phyloP scores from a whole-genome alignment of 2,888 invertebrate species.

The Ariolimax columbianus region DNA sequence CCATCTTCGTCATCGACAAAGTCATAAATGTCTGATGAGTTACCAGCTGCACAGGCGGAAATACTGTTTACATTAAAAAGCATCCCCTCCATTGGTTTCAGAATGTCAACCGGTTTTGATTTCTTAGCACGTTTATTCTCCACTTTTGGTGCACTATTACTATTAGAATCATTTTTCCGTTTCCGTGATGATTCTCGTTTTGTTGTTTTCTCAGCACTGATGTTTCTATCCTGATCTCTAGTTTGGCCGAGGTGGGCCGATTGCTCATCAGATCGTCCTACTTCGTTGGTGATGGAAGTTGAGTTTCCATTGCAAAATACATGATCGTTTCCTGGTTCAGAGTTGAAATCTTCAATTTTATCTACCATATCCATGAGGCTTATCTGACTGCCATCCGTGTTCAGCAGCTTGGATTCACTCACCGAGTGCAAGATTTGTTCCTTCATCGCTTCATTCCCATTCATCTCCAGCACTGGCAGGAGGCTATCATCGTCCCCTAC shows the following conservation, averaged over 20 bases:
- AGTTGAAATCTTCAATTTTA: constrained; percentile 46
- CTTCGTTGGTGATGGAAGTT: not conserved
- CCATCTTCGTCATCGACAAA: constrained; percentile 49
- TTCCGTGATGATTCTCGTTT: constrained; percentile 25
- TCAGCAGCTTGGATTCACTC: constrained; percentile 45
- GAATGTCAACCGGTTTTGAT: not conserved
- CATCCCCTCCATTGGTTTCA: constrained; percentile 3
- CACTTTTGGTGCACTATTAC: not conserved
- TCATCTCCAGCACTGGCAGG: constrained; percentile 43
- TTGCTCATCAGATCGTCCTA: not conserved
- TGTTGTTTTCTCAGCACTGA: constrained; percentile 5
- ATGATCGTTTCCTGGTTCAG: constrained; percentile 7
- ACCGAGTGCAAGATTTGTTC: constrained; percentile 50
- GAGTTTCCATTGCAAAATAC: constrained; percentile 3
- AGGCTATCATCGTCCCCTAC: constrained; percentile 43
- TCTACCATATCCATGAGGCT: constrained; percentile 52
- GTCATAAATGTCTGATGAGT: constrained; percentile 49
- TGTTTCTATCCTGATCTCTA: constrained; percentile 11
- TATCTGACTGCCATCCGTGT: constrained; percentile 50
- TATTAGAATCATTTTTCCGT: constrained; percentile 1
- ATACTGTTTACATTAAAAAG: not conserved
- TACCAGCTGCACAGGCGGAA: not conserved
- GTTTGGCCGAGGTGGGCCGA: not conserved
- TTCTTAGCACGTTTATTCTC: constrained; percentile 30
- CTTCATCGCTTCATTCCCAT: constrained; percentile 48